Base-by-base conservation (phyloP, 2,888 invertebrate genomes). In the Callyntrura guangdongensis region DNA sequence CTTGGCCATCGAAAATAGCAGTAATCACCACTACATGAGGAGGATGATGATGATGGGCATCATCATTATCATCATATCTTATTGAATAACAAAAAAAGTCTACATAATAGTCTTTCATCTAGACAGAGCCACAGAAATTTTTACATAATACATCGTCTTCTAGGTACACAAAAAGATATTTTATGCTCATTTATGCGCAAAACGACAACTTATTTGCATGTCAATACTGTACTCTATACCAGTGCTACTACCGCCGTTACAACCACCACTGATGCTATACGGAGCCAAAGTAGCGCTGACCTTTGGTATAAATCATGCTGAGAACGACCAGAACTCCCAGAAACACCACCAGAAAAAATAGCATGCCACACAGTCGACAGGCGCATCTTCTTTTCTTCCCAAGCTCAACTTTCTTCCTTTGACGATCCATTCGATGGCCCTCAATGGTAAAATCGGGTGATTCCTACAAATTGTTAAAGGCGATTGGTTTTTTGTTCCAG, bases 401-500 rank as follows among this genome's bases (percentile, higher is more conserved):
- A 59, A 74, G 25, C 81, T 93, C 92, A 56, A 93, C 91, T 89
- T 92, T 93, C 83, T 93, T 93, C 91, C 91, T 89, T 84, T 93
- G 93, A 61, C 92, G 91, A 61, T 92, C 93, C 90, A 93, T 83
- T 47, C 93, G 93, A 27, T 93, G 93, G 86, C 94, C 93, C 90
- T 94, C 94, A 59, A 94, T 92, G 53, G 94, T 94, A 81, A 94
- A 94, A 86, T 94, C 94, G 59, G 94, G 93, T 36, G 94, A 93
- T 82, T 92, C 93, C 94, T 84, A 61, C 36, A 6, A 17, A 1
- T 74, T 53, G 49, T 25, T 53, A 53, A 9, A 45, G 25, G 47
- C n/a, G 22, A 4, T 67, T 67, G 67, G 61, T 72, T 72, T 36
- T 36, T 36, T 64, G 64, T 20, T 17, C 20, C 17, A 17, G 64